A percentile compares a stretch with the other conserved stretches of the same genome.
These are phyloP conservation scores for Alethe diademata DNA, from an alignment of 2,113 vertebrate genomes.

Conservation along the genomic window DNA sequence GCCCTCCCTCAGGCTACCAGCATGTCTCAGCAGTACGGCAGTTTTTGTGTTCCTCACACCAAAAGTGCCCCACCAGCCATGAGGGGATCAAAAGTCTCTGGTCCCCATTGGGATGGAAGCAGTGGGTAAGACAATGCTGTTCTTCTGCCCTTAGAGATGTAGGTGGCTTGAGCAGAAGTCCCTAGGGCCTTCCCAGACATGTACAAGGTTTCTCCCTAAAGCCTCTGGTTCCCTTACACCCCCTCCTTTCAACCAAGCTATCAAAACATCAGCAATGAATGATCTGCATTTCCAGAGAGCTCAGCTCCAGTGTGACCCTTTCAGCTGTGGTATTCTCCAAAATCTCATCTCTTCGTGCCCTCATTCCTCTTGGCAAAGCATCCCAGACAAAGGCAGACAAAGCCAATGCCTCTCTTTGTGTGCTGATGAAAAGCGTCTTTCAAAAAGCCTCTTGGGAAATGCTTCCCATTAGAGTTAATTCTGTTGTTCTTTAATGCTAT, in stretches of 20 bases:
- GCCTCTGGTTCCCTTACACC: neutral
- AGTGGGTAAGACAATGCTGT: neutral
- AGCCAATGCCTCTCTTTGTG: neutral
- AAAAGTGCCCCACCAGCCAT: neutral
- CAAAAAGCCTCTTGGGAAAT: slow-evolving; percentile 26
- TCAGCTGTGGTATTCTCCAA: neutral
- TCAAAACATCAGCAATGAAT: neutral
- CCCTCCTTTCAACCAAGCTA: neutral
- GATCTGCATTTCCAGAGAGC: neutral
- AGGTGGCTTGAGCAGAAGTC: neutral
- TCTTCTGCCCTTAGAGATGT: neutral
- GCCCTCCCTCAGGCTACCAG: neutral
- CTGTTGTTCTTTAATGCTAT: neutral
- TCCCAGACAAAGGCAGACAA: slow-evolving; percentile 3
- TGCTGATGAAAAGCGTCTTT: slow-evolving; percentile 40
- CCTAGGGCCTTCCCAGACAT: neutral
- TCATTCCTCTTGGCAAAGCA: neutral
- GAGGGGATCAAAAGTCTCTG: neutral
- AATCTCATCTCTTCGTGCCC: neutral
- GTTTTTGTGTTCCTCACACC: neutral
- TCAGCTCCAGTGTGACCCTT: neutral
- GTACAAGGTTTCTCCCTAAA: neutral
- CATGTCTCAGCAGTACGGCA: neutral
- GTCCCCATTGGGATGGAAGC: neutral
- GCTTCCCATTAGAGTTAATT: slow-evolving; percentile 25